Percentiles rank a stretch among this genome's conserved stretches.
Evolutionary conservation across 2,888 invertebrate species (phyloP).

Genomic region (Helleia helle): DNA sequence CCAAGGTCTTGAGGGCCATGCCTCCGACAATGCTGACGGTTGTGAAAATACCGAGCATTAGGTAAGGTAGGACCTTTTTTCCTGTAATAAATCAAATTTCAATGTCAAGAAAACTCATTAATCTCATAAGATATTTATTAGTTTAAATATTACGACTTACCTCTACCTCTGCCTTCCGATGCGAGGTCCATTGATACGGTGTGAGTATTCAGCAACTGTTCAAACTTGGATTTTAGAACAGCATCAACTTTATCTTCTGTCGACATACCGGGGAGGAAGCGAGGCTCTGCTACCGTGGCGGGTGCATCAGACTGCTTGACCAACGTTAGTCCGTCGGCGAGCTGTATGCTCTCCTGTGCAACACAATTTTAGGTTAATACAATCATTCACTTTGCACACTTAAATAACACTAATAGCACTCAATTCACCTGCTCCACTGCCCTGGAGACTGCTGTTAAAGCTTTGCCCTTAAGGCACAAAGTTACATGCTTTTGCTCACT

Average conservation of each 20-base stretch:
- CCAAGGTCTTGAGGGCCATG: slow-evolving; percentile 79
- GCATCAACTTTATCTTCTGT: slow-evolving; percentile 71
- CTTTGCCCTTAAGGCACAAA: slow-evolving; percentile 76
- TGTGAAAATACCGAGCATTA: slow-evolving; percentile 75
- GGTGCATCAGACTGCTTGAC: slow-evolving; percentile 74
- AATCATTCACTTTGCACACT: slow-evolving; percentile 14
- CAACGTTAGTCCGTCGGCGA: slow-evolving; percentile 74
- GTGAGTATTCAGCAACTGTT: slow-evolving; percentile 77
- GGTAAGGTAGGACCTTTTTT: slow-evolving; percentile 73
- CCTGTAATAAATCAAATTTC: slow-evolving; percentile 37
- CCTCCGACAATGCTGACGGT: slow-evolving; percentile 81
- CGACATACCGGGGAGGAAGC: slow-evolving; percentile 70
- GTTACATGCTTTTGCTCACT: slow-evolving; percentile 75
- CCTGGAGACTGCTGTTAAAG: slow-evolving; percentile 71
- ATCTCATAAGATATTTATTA: not conserved
- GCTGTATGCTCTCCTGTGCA: slow-evolving; percentile 73
- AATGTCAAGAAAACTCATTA: not conserved
- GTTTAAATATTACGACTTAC: slow-evolving; percentile 29
- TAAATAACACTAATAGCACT: slow-evolving; percentile 24
- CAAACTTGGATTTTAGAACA: slow-evolving; percentile 67
- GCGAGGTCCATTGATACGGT: slow-evolving; percentile 76
- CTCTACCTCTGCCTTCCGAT: slow-evolving; percentile 67
- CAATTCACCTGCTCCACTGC: slow-evolving; percentile 73
- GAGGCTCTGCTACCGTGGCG: slow-evolving; percentile 69
- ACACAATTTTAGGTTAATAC: slow-evolving; percentile 28